Percentiles rank a stretch among this genome's conserved stretches.
Evolutionary conservation across 2,113 vertebrate genomes (phyloP).

Genomic region (Condylura cristata): DNA sequence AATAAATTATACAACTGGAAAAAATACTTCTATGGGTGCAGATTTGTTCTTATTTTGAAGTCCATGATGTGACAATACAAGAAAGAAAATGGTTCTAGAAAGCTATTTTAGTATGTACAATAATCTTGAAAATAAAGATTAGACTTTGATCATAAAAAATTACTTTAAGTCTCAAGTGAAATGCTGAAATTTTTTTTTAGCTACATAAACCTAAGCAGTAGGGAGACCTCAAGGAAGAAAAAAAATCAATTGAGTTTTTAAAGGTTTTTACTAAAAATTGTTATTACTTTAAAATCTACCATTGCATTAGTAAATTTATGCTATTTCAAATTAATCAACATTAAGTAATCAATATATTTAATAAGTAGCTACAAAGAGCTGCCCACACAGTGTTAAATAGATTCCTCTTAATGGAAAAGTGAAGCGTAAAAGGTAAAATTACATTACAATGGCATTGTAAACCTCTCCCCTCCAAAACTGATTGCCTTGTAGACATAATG

Average conservation of each 20-base stretch:
- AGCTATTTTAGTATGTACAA: not conserved
- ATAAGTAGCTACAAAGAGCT: not conserved
- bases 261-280: not conserved
- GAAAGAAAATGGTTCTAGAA: not conserved
- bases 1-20: not conserved
- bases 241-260: not conserved
- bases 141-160: not conserved
- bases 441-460: not conserved
- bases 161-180: not conserved
- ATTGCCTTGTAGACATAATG: not conserved
- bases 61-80: not conserved
- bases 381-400: not conserved
- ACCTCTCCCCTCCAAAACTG: not conserved
- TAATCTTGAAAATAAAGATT: slow-evolving; percentile 6
- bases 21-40: not conserved
- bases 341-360: not conserved
- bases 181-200: not conserved
- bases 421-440: not conserved
- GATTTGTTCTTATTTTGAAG: not conserved
- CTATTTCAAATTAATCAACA: not conserved
- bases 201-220: not conserved
- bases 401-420: not conserved
- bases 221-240: not conserved
- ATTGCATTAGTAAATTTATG: not conserved
- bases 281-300: not conserved